phyloP scores from a whole-genome alignment of 2,797 vertebrate species.

The Pantherophis alleghaniensis region DNA sequence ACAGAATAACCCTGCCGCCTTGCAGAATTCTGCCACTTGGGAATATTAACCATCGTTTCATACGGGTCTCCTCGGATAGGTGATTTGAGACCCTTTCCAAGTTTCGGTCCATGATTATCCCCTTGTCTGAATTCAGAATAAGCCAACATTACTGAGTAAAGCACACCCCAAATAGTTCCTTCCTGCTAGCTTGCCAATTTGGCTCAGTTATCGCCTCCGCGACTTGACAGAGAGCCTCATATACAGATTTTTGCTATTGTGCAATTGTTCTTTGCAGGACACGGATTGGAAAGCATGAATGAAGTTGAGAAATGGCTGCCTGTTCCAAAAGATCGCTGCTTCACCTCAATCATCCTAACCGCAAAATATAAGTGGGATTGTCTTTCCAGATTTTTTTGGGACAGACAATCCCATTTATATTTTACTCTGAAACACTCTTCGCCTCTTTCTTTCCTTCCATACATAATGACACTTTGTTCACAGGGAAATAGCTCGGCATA shows the following conservation, averaged over 20 bases:
- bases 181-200: not conserved
- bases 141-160: not conserved
- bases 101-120: not conserved
- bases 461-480: not conserved
- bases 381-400: not conserved
- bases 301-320: not conserved
- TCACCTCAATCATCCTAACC: not conserved
- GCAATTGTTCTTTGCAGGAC: not conserved
- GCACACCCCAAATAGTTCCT: not conserved
- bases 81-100: not conserved
- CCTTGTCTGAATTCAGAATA: not conserved
- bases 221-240: not conserved
- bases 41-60: not conserved
- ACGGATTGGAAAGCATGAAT: not conserved
- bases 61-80: not conserved
- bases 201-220: not conserved
- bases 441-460: not conserved
- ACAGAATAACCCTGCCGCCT: not conserved
- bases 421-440: not conserved
- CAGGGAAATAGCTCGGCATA: not conserved
- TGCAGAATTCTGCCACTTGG: not conserved
- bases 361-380: no score
- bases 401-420: not conserved
- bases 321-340: not conserved
- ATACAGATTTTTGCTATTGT: not conserved